Conservation (phyloP, 2,797 vertebrate genomes). For the Bucorvus abyssinicus region DNA sequence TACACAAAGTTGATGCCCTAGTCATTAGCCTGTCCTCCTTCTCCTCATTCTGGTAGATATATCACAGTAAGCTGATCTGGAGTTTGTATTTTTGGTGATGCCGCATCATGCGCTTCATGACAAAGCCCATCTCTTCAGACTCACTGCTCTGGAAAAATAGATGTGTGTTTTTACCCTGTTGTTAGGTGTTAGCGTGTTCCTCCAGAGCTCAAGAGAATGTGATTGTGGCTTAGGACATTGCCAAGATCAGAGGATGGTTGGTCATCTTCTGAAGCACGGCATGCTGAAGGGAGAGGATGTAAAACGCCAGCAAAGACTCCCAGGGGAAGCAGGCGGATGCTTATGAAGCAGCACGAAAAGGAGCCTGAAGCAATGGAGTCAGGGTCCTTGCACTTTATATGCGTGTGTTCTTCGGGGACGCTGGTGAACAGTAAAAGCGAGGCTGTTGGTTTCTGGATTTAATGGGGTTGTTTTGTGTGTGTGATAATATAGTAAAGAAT, state of each 20-base stretch:
- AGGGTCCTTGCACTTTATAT: slow-evolving; percentile 49
- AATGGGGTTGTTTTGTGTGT: background rate
- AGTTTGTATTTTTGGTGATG: background rate
- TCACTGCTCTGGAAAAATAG: background rate
- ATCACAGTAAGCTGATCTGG: background rate
- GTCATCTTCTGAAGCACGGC: slow-evolving; percentile 10
- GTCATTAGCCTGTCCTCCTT: background rate
- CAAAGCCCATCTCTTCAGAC: background rate
- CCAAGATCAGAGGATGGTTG: background rate
- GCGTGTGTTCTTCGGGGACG: slow-evolving; percentile 5
- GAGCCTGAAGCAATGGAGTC: slow-evolving; percentile 15
- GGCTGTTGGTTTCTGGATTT: slow-evolving; percentile 12
- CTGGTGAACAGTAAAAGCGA: slow-evolving; percentile 14
- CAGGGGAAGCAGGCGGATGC: background rate
- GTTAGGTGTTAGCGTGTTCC: background rate
- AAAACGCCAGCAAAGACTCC: slow-evolving; percentile 31
- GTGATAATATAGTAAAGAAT: background rate
- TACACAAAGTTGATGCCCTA: rapidly evolving
- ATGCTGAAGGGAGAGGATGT: slow-evolving; percentile 17
- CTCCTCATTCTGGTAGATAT: background rate
- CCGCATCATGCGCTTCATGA: background rate
- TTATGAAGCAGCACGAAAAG: slow-evolving; percentile 39
- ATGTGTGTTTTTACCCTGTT: background rate
- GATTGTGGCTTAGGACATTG: background rate
- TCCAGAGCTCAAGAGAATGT: background rate